Evolutionary conservation across 2,888 invertebrate species (phyloP), one percentile per base, ranked within the genome.

Genomic region (Tricholauxania praeusta): DNA sequence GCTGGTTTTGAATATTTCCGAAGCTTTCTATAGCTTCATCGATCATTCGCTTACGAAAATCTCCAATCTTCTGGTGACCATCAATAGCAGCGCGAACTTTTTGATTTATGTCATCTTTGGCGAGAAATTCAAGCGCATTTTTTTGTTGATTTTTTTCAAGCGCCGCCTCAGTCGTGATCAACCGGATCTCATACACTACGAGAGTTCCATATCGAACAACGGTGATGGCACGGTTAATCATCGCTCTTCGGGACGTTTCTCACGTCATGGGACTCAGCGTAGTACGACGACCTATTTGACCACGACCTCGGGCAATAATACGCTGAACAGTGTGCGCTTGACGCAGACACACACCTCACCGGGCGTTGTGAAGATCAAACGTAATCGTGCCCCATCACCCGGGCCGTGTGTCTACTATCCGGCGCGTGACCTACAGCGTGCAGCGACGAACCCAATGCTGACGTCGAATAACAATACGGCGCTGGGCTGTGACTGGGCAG

Each of bases 91-190:
- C 84, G 96, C 98, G 76, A 99, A 99, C 89, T 98, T 99, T 87
- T 92, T 99, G 78, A 97, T 99, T 81, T 99, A 99, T 89, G 97
- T 98, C 78, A 97, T 97, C 78, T 98, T 98, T 87, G 98, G 98
- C 1, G 96, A 98, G 86, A 98, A 98, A 87, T 98, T 98, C 89
- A 95, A 96, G 85, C 90, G 94, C 75, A 91, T 96, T 78, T 96
- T 96, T 87, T 88, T 95, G 79, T 89, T 93, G 87, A 90, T 94
- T 87, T 94, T 94, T 89, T 94, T 94, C 87, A 92, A 91, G 80
- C 86, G 90, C 78, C 88, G 90, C 80, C 89, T 90, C 72, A 91
- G 90, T 79, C 88, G 92, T 63, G 92, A 92, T 80, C 91, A 92
- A 83, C 89, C 94, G 80, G 91, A 94, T 88, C 88, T 91, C 86